A percentile compares a stretch with the other conserved stretches of the same genome.
Conservation (phyloP, 2,113 vertebrate species). For the Sorex araneus region DNA sequence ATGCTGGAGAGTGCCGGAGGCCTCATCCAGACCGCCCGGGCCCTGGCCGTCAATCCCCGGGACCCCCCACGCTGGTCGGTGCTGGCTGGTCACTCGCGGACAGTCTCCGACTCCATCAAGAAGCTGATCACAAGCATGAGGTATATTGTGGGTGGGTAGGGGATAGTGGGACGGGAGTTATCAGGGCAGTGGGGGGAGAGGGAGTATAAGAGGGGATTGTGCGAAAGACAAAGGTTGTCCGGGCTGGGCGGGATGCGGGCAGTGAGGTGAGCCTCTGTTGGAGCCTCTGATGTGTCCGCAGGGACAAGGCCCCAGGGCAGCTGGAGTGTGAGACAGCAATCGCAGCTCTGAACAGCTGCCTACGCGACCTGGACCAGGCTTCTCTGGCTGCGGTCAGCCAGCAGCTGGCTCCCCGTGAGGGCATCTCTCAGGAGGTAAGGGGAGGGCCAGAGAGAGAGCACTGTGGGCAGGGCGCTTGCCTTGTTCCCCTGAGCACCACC, state of each 20-base stretch:
- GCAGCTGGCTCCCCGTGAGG: conserved; percentile 95
- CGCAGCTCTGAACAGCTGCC: conserved; percentile 94
- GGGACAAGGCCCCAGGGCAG: conserved; percentile 98
- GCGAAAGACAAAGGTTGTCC: neutral
- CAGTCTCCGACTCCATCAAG: conserved; percentile 98
- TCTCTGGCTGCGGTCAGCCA: conserved; percentile 98
- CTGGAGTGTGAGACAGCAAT: conserved; percentile 97
- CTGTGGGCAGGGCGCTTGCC: too few relatives aligned
- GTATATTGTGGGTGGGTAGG: conserved; percentile 89
- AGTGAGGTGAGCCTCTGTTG: neutral
- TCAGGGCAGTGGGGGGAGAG: neutral
- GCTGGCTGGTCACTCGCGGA: conserved; percentile 96
- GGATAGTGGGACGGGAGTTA: neutral
- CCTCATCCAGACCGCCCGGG: conserved; percentile 96
- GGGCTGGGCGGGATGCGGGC: neutral
- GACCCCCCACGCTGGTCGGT: conserved; percentile 98
- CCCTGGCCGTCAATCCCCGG: conserved; percentile 97
- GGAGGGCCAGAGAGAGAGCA: fast-evolving
- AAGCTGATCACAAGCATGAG: conserved; percentile 99
- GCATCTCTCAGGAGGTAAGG: conserved; percentile 97
- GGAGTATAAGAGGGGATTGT: neutral
- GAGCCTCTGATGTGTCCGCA: conserved; percentile 79
- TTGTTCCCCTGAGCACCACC: too few relatives aligned
- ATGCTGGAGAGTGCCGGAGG: conserved; percentile 98
- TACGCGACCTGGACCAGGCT: conserved; percentile 97